Base-by-base conservation (phyloP, 2,888 invertebrate genomes). In the Periphyllus acericola region DNA sequence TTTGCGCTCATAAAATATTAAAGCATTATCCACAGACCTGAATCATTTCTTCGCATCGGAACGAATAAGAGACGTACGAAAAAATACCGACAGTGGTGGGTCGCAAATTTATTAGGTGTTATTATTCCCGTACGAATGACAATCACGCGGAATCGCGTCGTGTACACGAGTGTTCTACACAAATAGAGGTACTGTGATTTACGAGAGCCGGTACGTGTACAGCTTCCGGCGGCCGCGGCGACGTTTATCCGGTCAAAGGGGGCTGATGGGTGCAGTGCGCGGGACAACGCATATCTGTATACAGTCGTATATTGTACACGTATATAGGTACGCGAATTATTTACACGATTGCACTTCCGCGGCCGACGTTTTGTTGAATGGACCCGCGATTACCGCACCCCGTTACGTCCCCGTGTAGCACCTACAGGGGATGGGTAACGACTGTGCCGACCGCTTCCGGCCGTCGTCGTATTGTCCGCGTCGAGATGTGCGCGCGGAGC, bases 371-470 rank as follows among this genome's bases (percentile, higher is more conserved):
- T 71, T 71, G 32, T 71, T 14, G 71, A 40, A 25, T 25, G 46
- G 46, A 46, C 46, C 1, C 46, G 46, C 46, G 14, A 46, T 14
- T 11, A 46, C 46, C 46, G 46, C 46, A 46, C 46, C 60, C 60
- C 34, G 60, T 19, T 36, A 17, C 80, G 6, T 60, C 60, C 60
- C 60, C 60, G 60, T 21, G 66, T 14, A 46, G 1, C 46, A 36
- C n/a, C n/a, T 36, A 36, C 3, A 14, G 46, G 14, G 14, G 46
- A 46, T 11, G 46, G 46, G 14, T 11, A 14, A 9, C 9, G 46
- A 46, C 46, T 46, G 14, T 11, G 14, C 60, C n/a, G 80, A 80
- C 66, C 46, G 81, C 46, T 82, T 71, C 46, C 81, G 71, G 9
- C n/a, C 68, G 14, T 46, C 71, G 71, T 66, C 32, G 46, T 25